Base-by-base conservation (phyloP, 2,797 vertebrate genomes). In the Salarias fasciatus region DNA sequence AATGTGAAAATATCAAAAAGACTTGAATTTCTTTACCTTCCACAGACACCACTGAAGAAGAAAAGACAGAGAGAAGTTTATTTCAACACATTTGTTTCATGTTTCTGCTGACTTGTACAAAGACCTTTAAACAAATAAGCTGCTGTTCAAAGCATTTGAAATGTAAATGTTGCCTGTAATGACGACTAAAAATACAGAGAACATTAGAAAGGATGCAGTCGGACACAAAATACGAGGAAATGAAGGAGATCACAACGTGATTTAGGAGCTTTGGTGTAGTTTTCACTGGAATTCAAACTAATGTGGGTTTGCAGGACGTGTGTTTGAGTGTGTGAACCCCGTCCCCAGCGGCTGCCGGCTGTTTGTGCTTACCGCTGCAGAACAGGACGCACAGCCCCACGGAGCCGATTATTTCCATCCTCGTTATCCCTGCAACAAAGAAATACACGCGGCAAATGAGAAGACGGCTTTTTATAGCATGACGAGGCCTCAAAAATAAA, bases 311-410 rank as follows among this genome's bases (percentile, higher is more conserved):
- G 46, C 53, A 73, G 58, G 18, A 57, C 54, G 67, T 48, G 12
- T 24, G 41, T 63, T 67, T 50, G 46, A 56, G 57, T 53, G 60
- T 53, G 54, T 28, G 10, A 58, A 64, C 57, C 12, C 0, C 2
- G 36, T 76, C 86, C 78, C 79, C 11, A 12, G 74, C 59, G 82
- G 52, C 65, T 66, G 73, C 64, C 84, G 75, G 57, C n/a, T 42
- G 37, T 69, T 63, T 63, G 75, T 61, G 72, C 89, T 87, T 89
- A 94, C 93, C 89, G 33, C 86, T 77, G 85, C 83, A 89, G 79
- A 93, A 53, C 69, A 91, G 73, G 79, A 45, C 45, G 53, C 83
- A 54, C 5, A 92, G 66, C 59, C 79, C 71, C 12, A 82, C 81
- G 29, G 86, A 64, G n/a, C 58, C 48, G 50, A 83, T 62, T 33